Conservation (phyloP, 1,140 invertebrate species). For the Bombus cullumanus region DNA sequence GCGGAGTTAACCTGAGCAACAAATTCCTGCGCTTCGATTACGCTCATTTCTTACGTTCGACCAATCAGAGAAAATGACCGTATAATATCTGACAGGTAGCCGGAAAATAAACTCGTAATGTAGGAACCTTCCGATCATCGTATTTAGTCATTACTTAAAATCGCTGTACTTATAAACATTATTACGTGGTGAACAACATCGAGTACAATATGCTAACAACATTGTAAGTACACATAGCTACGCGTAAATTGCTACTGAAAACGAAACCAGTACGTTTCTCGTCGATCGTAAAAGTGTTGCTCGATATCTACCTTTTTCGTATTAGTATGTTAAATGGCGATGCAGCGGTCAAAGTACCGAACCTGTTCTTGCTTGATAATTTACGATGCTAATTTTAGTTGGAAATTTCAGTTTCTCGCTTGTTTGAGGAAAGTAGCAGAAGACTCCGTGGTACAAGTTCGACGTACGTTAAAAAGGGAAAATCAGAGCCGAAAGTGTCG, state of each 20-base stretch:
- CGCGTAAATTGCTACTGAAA: neutral
- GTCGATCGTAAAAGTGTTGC: neutral
- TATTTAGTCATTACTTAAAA: slow-evolving; percentile 8
- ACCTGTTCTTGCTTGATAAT: neutral
- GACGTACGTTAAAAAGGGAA: neutral
- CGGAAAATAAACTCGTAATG: slow-evolving; percentile 18
- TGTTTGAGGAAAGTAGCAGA: too few relatives aligned
- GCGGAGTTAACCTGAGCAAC: slow-evolving; percentile 40
- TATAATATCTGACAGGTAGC: slow-evolving; percentile 28
- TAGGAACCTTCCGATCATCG: neutral
- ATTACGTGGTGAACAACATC: neutral
- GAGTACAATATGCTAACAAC: neutral
- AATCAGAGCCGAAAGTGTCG: neutral
- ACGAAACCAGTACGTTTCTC: neutral
- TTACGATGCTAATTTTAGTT: neutral
- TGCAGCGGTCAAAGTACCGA: neutral
- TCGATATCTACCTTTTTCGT: neutral
- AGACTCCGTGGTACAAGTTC: too few relatives aligned
- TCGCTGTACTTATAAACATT: neutral
- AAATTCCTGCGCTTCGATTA: slow-evolving; percentile 43
- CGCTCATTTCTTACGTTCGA: slow-evolving; percentile 6
- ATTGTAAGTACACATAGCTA: neutral
- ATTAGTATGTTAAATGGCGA: neutral
- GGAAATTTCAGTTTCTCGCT: too few relatives aligned
- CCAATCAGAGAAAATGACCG: slow-evolving; percentile 19